Evolutionary conservation across 2,888 invertebrate genomes (phyloP).

Genomic region (Drosophila paranaensis): DNA sequence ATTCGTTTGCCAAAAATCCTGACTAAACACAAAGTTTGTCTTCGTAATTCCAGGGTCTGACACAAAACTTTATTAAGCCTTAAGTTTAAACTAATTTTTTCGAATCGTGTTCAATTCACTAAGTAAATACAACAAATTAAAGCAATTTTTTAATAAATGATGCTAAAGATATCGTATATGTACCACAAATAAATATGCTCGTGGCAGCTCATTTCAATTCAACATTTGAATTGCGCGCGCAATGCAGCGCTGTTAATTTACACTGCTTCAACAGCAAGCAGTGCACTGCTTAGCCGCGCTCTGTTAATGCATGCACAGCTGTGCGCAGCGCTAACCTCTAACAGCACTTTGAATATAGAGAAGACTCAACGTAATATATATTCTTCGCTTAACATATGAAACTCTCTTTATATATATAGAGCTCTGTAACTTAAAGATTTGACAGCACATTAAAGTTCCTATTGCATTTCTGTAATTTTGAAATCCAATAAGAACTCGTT

Average conservation of each 20-base stretch:
- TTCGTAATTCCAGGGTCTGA: slow-evolving; percentile 58
- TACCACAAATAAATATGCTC: background rate
- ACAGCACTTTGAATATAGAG: background rate
- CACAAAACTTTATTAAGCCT: slow-evolving; percentile 59
- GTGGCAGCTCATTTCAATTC: background rate
- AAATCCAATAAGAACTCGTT: background rate
- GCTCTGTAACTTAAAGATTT: background rate
- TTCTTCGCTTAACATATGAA: background rate
- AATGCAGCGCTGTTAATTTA: slow-evolving; percentile 2
- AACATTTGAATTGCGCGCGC: slow-evolving; percentile 15
- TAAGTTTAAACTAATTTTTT: slow-evolving; percentile 65
- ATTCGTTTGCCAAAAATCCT: slow-evolving; percentile 43
- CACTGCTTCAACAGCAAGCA: background rate
- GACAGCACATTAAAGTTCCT: too few species aligned
- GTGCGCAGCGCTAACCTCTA: slow-evolving; percentile 4
- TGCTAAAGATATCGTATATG: background rate
- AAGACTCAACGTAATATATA: background rate
- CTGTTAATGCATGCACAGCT: slow-evolving; percentile 21
- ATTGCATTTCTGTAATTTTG: background rate
- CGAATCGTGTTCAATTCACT: slow-evolving; percentile 53
- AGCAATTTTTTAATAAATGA: slow-evolving; percentile 23
- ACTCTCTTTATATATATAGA: background rate
- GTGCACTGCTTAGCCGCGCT: background rate
- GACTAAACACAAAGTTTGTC: slow-evolving; percentile 53
- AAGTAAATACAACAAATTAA: slow-evolving; percentile 40